Evolutionary conservation across 2,888 invertebrate species (phyloP).

Genomic region (Eupithecia dodoneata): DNA sequence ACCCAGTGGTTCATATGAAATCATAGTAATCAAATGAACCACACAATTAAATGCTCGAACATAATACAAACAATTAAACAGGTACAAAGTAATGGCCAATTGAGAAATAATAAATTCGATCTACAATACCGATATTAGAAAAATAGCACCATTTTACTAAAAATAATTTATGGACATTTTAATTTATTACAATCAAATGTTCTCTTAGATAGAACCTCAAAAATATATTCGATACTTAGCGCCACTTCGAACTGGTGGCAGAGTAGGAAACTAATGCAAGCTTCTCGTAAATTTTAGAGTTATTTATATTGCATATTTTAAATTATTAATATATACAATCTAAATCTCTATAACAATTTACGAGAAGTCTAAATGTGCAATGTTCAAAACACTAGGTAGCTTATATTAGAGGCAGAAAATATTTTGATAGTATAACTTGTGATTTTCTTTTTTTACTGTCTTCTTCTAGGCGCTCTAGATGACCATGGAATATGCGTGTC

Average conservation of each 20-base stretch:
- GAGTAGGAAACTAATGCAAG: neutral
- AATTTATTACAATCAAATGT: neutral
- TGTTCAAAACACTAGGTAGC: neutral
- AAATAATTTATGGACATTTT: neutral
- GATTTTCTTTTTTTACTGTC: constrained; percentile 19
- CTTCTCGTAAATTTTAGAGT: too few species aligned
- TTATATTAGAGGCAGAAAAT: neutral
- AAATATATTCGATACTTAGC: neutral
- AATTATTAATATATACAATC: neutral
- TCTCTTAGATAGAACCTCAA: neutral
- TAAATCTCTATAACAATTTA: neutral
- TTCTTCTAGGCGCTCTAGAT: constrained; percentile 17
- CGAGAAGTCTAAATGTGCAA: neutral
- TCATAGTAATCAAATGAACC: neutral
- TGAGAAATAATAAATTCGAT: neutral
- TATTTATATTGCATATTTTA: neutral
- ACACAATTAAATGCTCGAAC: constrained; percentile 7
- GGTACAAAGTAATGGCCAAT: constrained; percentile 30
- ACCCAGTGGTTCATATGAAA: neutral
- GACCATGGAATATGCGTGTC: constrained; percentile 58
- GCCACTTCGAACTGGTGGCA: neutral
- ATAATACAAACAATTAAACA: constrained; percentile 16
- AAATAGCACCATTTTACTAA: constrained; percentile 32
- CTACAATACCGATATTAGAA: neutral
- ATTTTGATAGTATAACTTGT: neutral